Evolutionary conservation across 1,140 invertebrate species (phyloP).

Genomic region (Papilio polytes): DNA sequence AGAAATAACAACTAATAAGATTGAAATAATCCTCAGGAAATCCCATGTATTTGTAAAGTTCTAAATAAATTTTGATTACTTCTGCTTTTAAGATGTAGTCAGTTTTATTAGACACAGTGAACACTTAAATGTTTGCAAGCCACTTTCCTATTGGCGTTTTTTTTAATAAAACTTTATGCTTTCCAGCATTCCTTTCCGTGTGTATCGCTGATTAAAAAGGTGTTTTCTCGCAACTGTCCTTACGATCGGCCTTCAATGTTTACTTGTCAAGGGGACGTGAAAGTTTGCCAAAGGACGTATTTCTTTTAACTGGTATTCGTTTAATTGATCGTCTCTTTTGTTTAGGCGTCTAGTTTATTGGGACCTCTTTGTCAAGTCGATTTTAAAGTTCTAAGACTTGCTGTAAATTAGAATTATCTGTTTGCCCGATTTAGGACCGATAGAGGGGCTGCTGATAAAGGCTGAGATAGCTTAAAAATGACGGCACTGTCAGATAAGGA

Average conservation of each 20-base stretch:
- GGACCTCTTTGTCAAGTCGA: not conserved
- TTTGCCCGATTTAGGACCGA: too few species aligned
- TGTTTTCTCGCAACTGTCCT: constrained; percentile 13
- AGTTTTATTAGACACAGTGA: too few species aligned
- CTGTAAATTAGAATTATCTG: not conserved
- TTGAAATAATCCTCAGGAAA: too few species aligned
- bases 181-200: not conserved
- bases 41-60: too few species aligned
- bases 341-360: constrained; percentile 64
- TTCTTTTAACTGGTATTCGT: constrained; percentile 54
- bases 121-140: too few species aligned
- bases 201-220: constrained; percentile 36
- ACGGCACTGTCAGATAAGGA: too few species aligned
- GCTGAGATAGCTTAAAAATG: too few species aligned
- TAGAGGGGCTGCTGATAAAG: too few species aligned
- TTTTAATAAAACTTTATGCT: not conserved
- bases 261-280: constrained; percentile 47
- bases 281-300: constrained; percentile 49
- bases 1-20: not conserved
- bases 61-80: too few species aligned
- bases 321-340: constrained; percentile 68
- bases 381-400: not conserved
- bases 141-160: too few species aligned
- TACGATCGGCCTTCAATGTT: constrained; percentile 51
- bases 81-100: too few species aligned